Evolutionary conservation across 2,888 invertebrate genomes (phyloP), one percentile per base, ranked within the genome.

Genomic region (Amblyjoppa proteus): DNA sequence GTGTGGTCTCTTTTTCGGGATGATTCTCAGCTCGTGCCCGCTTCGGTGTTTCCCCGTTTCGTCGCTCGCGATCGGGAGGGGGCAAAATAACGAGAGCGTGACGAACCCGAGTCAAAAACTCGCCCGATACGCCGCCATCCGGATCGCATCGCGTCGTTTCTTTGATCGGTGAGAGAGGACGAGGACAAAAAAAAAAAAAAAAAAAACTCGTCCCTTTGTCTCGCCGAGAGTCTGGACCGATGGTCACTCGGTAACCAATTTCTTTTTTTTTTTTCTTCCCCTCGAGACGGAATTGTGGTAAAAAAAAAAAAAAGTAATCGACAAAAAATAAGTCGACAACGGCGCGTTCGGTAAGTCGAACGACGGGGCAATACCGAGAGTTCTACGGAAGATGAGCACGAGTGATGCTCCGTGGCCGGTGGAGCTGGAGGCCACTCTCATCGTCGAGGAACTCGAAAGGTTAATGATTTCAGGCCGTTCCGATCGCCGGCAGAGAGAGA

Each of bases 401-500:
- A 61, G 66, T 45, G 76, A 66, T 77, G 78, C 56, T 83, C 25
- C 13, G 61, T 13, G 61, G 28, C 28, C 61, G 28, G 61, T 16
- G 58, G 81, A 81, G 82, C 83, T 51, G 71, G 73, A 81, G 68
- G 75, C 71, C 74, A 51, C 88, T 87, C 89, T 87, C 84, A 82
- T 84, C 87, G 86, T 83, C 85, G 83, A 82, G 71, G 80, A 71
- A 87, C 87, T 85, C 87, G 87, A 89, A 88, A 90, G 91, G 90
- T 91, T 91, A 89, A 92, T 89, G 90, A 90, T 91, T 90, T 91
- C 90, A 87, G 80, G 82, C 80, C 80, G 85, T 85, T 84, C 77
- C 61, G 77, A 84, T 84, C 82, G 78, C 75, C 49, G 69, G 69
- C 51, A 31, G 58, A 28, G 64, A 71, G 49, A 71, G 41, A 78